phyloP scores from a whole-genome alignment of 37 sponge, comb jelly and placozoan species.

The Haliclona indistincta region DNA sequence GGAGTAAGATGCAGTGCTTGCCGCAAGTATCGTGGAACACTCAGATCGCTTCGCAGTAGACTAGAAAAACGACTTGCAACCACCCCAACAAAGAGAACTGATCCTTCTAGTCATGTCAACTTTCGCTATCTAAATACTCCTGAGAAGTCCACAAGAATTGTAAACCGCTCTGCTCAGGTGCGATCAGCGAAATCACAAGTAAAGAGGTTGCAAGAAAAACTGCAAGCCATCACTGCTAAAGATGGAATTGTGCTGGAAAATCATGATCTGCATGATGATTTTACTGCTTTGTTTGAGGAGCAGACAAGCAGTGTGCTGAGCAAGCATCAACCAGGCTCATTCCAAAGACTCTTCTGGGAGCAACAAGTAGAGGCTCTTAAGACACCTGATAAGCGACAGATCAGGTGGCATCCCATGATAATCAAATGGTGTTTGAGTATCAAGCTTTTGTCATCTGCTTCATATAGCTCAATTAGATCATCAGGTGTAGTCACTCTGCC shows the following conservation, averaged over 20 bases:
- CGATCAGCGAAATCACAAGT: background rate
- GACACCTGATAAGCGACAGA: background rate
- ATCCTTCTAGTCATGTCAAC: background rate
- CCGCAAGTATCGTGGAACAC: no score
- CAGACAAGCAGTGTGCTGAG: background rate
- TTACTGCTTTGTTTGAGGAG: background rate
- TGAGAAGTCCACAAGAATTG: background rate
- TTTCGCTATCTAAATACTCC: background rate
- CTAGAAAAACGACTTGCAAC: no score
- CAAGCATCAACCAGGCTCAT: background rate
- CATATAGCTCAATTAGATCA: background rate
- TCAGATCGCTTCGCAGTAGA: no score
- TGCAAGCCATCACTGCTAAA: background rate
- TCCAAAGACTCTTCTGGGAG: conserved; percentile 10
- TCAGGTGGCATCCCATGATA: conserved; percentile 14
- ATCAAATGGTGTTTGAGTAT: conserved; percentile 25
- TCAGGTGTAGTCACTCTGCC: conserved; percentile 1
- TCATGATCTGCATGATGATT: background rate
- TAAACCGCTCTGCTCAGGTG: background rate
- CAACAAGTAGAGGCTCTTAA: background rate
- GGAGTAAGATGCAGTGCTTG: no score
- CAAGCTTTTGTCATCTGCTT: background rate
- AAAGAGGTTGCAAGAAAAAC: background rate
- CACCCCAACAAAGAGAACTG: no score
- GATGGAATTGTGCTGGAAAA: background rate